Conservation (phyloP, 2,797 vertebrate genomes). For the Gambelia wislizenii region DNA sequence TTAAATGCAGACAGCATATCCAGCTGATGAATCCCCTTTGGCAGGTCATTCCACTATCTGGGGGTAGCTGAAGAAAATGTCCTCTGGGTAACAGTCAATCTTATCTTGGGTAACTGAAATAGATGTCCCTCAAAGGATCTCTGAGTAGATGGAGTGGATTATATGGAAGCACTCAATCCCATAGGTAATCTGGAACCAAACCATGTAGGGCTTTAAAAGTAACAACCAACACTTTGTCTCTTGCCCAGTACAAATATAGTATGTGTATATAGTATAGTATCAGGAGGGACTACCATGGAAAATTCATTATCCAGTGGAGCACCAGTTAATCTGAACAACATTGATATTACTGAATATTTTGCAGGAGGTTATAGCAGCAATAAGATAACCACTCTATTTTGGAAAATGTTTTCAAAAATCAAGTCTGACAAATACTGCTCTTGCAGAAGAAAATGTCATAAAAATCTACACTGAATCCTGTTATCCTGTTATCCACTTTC, state of each 20-base stretch:
- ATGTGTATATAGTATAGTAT: background rate
- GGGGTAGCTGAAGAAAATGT: no score
- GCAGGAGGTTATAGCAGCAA: background rate
- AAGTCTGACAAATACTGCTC: background rate
- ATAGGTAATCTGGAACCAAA: no score
- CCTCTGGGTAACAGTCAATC: no score
- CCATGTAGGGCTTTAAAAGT: no score
- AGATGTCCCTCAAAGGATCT: no score
- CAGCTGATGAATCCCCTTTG: no score
- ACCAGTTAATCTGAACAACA: background rate
- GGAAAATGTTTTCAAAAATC: conserved; percentile 33
- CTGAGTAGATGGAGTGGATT: no score
- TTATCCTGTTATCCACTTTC: background rate
- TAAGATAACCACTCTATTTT: background rate
- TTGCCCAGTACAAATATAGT: background rate
- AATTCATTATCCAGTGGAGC: background rate
- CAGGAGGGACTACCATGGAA: background rate
- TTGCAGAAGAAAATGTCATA: background rate
- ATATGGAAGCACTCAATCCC: no score
- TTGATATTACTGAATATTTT: background rate
- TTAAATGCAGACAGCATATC: no score
- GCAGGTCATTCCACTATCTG: no score
- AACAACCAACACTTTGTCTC: no score
- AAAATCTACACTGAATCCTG: background rate
- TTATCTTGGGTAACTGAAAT: no score